phyloP scores from a whole-genome alignment of 2,888 invertebrate species.

The Phengaris arion region DNA sequence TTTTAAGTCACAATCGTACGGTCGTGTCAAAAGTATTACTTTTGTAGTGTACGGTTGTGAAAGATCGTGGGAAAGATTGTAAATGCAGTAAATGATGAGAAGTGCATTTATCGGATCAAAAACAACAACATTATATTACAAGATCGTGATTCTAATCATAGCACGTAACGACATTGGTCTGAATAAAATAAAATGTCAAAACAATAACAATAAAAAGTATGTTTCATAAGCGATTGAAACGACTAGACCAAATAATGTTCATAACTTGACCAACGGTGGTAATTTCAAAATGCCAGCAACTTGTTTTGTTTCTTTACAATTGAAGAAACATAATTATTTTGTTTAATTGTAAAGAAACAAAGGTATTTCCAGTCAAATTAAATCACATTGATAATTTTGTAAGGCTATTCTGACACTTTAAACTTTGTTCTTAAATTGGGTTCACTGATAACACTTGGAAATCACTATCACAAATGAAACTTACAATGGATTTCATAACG shows the following conservation, averaged over 20 bases:
- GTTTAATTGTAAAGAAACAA: too few relatives aligned
- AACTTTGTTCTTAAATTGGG: background rate
- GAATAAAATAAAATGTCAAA: constrained; percentile 2
- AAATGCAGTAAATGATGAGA: constrained; percentile 26
- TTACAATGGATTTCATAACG: constrained; percentile 73
- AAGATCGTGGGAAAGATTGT: constrained; percentile 24
- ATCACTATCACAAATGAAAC: constrained; percentile 41
- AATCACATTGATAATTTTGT: too few relatives aligned
- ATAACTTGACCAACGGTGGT: background rate
- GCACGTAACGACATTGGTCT: background rate
- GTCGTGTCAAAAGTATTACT: constrained; percentile 1
- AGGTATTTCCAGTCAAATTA: too few relatives aligned
- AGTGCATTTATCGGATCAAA: constrained; percentile 24
- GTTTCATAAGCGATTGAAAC: background rate
- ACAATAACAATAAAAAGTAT: background rate
- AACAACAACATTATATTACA: constrained; percentile 18
- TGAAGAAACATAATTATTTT: too few relatives aligned
- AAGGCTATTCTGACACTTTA: too few relatives aligned
- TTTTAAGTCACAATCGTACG: background rate
- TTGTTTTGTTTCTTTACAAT: too few relatives aligned
- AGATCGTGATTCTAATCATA: constrained; percentile 21
- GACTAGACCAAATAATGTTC: background rate
- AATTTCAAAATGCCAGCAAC: background rate
- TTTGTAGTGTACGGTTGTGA: constrained; percentile 4
- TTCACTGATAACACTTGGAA: constrained; percentile 2